Evolutionary conservation across 1,140 invertebrate genomes (phyloP).

Genomic region (Drosophila kohkoa): DNA sequence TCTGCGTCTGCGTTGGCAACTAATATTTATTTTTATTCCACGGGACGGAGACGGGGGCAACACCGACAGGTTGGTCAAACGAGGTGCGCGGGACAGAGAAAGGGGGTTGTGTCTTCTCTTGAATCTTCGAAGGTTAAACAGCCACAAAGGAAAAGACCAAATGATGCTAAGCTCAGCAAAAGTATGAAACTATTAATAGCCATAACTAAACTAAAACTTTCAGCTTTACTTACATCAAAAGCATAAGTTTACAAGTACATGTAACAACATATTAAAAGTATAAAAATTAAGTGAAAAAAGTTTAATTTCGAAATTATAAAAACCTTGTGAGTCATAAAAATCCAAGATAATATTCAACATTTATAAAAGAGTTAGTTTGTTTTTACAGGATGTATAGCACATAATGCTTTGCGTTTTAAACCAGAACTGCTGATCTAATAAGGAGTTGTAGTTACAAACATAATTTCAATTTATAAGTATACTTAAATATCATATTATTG

Average conservation of each 20-base stretch:
- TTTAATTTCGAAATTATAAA: no score
- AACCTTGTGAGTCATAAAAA: no score
- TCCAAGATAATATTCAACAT: no score
- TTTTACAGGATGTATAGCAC: no score
- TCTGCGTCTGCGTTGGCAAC: slow-evolving; percentile 41
- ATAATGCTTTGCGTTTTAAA: no score
- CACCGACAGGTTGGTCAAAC: slow-evolving; percentile 2
- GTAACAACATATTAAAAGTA: background rate
- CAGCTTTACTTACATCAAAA: background rate
- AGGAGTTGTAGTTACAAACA: no score
- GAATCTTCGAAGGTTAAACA: slow-evolving; percentile 28
- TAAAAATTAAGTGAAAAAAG: background rate
- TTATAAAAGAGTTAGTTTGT: no score
- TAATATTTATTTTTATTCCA: slow-evolving; percentile 54
- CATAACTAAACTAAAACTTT: background rate
- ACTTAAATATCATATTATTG: no score
- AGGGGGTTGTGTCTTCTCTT: background rate
- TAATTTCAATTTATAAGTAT: no score
- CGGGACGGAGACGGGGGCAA: slow-evolving; percentile 11
- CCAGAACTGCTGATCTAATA: no score
- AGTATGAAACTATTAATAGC: background rate
- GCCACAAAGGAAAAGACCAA: slow-evolving; percentile 6
- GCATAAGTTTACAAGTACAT: background rate
- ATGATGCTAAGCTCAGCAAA: slow-evolving; percentile 7
- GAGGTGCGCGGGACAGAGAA: background rate